Evolutionary conservation across 2,888 invertebrate genomes (phyloP).

Genomic region (Protodeltote pygarga): DNA sequence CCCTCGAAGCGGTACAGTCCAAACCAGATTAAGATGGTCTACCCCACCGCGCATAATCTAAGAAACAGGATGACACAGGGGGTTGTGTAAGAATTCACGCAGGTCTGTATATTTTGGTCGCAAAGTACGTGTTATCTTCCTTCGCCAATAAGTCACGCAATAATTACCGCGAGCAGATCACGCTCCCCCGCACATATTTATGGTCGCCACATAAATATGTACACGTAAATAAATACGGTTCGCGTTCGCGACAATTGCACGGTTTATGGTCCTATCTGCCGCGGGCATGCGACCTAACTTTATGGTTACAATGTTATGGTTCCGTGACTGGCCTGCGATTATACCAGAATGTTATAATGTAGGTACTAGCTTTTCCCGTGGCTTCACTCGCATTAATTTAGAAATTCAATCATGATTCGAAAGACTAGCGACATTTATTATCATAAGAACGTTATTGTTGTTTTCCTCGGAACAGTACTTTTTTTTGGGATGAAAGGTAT

Average conservation of each 20-base stretch:
- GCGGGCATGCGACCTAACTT: conserved; percentile 54
- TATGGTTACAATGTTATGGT: conserved; percentile 52
- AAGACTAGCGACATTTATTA: too few species aligned
- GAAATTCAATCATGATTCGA: too few species aligned
- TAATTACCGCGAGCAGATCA: conserved; percentile 83
- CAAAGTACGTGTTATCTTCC: conserved; percentile 81
- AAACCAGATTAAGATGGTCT: conserved; percentile 63
- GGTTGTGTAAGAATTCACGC: conserved; percentile 25
- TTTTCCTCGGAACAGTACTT: too few species aligned
- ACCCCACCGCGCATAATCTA: conserved; percentile 26
- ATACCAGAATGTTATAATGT: background rate
- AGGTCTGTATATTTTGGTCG: conserved; percentile 64
- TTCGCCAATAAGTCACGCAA: conserved; percentile 85
- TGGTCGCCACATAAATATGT: conserved; percentile 73
- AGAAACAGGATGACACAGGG: conserved; percentile 13
- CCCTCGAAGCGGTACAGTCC: conserved; percentile 70
- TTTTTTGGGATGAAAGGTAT: too few species aligned
- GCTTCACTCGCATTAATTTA: too few species aligned
- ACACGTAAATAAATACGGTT: conserved; percentile 70
- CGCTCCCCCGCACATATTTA: conserved; percentile 81
- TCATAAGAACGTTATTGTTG: background rate
- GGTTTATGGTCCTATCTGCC: conserved; percentile 65
- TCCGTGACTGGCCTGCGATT: conserved; percentile 30
- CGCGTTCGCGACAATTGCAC: conserved; percentile 71
- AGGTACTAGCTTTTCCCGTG: too few species aligned